Base-by-base conservation (phyloP, 2,888 invertebrate genomes). In the Allygus modestus region DNA sequence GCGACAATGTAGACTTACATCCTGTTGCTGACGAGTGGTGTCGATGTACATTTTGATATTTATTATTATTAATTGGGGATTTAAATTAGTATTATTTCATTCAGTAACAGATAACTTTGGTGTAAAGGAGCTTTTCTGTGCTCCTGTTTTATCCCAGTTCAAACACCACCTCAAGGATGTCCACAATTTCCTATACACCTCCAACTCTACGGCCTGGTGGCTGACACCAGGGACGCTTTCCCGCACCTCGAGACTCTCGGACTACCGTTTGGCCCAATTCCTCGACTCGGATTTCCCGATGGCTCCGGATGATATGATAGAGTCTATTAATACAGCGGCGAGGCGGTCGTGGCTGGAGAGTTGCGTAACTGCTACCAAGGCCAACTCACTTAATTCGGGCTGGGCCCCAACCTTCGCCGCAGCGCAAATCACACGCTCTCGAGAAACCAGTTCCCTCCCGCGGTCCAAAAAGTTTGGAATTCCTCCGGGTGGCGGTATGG, bases 371-470 rank as follows among this genome's bases (percentile, higher is more conserved):
- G 37, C 58, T 9, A 9, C 54, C 81, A 82, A 82, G 81, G 81
- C 81, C 81, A 82, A 65, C 37, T 54, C 81, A 81, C 81, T 81
- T 81, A 58, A 54, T 81, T 58, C 81, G 81, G 81, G 81, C 43
- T 82, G 81, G 65, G 81, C 61, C 31, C 46, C 75, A 46, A 46
- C 75, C 43, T 46, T 75, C 75, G 43, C 20, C 20, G 20, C 65
- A 15, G 69, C 69, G 61, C 69, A 20, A 73, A 43, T 73, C 73
- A 41, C 73, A 41, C 73, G 65, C 65, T 65, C 65, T 15, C 65
- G 65, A 28, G 23, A 65, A 65, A 65, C 65, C 65, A 65, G 65
- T 65, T 65, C 28, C 58, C 58, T 58, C 58, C 58, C 65, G 65
- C 65, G 65, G 65, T 31, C 65, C 28, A 58, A 58, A 65, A 28